Evolutionary conservation across 2,113 vertebrate genomes (phyloP).

Genomic region (Chloroceryle aenea): DNA sequence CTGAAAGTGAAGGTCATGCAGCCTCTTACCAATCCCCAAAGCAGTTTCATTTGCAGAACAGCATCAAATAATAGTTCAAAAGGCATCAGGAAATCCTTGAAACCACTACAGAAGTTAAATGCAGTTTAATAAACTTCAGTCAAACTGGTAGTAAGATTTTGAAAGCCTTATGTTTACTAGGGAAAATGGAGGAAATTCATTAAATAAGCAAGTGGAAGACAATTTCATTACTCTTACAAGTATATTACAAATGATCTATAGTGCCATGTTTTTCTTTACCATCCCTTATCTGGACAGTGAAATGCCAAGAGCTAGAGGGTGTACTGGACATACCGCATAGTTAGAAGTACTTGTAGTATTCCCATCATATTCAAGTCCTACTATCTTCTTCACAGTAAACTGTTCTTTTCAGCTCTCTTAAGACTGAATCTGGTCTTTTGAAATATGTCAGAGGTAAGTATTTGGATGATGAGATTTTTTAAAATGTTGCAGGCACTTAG

Average conservation of each 20-base stretch:
- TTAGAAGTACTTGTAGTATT: background rate
- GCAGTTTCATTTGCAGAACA: background rate
- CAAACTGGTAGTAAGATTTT: background rate
- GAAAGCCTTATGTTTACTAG: background rate
- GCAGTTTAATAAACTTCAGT: background rate
- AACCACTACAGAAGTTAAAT: background rate
- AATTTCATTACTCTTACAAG: background rate
- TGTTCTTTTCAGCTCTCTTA: background rate
- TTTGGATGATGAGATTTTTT: background rate
- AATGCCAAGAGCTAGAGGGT: background rate
- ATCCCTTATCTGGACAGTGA: background rate
- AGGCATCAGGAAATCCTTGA: background rate
- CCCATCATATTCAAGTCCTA: background rate
- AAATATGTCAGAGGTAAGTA: background rate
- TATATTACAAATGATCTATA: background rate
- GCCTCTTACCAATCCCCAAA: background rate
- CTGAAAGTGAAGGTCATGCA: accelerated
- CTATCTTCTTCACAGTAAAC: background rate
- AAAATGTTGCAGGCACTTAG: background rate
- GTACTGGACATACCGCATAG: background rate
- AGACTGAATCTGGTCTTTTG: background rate
- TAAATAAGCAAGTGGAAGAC: background rate
- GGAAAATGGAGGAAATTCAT: background rate
- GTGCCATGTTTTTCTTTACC: background rate
- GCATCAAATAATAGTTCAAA: background rate